A percentile compares a stretch with the other conserved stretches of the same genome.
Evolutionary conservation across 2,113 vertebrate genomes (phyloP).

Genomic region (Tupaia chinensis): DNA sequence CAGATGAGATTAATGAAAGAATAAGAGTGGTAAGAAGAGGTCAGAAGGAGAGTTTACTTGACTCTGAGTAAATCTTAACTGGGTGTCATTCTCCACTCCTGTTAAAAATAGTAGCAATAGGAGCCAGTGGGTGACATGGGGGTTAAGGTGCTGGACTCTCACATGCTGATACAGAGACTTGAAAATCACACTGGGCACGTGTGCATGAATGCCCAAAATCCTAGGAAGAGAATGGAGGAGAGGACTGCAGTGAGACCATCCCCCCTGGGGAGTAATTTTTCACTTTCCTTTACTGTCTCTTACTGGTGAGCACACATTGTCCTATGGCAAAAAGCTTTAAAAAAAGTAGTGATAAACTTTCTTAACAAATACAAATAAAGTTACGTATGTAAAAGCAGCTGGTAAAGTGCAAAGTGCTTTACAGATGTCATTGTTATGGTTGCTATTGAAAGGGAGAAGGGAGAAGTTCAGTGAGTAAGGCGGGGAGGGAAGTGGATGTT

Average conservation of each 20-base stretch:
- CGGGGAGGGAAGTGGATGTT: too few relatives aligned
- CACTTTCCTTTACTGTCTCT: too few relatives aligned
- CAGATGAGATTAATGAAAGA: neutral
- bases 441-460: neutral
- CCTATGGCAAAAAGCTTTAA: too few relatives aligned
- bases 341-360: neutral
- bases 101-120: neutral
- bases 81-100: neutral
- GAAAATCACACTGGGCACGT: too few relatives aligned
- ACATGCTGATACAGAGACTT: too few relatives aligned
- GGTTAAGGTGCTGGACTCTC: too few relatives aligned
- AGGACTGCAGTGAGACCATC: too few relatives aligned
- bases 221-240: too few relatives aligned
- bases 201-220: too few relatives aligned
- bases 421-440: neutral
- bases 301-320: too few relatives aligned
- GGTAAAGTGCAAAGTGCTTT: neutral
- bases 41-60: neutral
- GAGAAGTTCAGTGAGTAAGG: neutral
- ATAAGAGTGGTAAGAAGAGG: neutral
- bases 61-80: neutral
- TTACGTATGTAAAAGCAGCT: neutral
- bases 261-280: too few relatives aligned
- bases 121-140: too few relatives aligned
- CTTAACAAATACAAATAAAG: constrained; percentile 12